Conservation (phyloP, 2,888 invertebrate genomes). For the Rhyacophila evoluta region DNA sequence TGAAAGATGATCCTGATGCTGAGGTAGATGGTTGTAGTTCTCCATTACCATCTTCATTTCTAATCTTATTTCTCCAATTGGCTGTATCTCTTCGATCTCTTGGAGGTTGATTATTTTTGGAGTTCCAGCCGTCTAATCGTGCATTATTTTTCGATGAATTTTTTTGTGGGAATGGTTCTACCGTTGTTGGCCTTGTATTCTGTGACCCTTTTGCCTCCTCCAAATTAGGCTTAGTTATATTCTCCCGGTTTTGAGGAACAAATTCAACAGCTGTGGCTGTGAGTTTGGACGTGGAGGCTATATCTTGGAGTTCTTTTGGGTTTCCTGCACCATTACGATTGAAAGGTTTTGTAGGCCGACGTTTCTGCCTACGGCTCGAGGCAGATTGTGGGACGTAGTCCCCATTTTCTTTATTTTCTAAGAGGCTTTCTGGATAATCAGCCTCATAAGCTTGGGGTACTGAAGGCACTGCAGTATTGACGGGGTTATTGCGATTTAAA, state of each 20-base stretch:
- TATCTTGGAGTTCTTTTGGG: background rate
- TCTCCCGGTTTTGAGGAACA: slow-evolving; percentile 56
- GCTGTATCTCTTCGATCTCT: slow-evolving; percentile 28
- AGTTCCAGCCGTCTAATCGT: slow-evolving; percentile 34
- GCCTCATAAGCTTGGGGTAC: background rate
- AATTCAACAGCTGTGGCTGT: slow-evolving; percentile 61
- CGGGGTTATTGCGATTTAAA: background rate
- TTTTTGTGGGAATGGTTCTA: background rate
- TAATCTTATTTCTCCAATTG: slow-evolving; percentile 42
- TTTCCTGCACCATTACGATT: background rate
- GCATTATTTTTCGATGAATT: background rate
- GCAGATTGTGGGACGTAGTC: background rate
- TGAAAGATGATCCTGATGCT: slow-evolving; percentile 19
- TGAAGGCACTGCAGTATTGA: background rate
- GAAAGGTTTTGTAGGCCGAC: slow-evolving; percentile 1
- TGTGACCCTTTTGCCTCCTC: background rate
- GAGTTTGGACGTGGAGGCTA: slow-evolving; percentile 57
- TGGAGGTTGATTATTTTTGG: slow-evolving; percentile 7
- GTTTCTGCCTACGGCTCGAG: background rate
- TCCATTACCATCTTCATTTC: background rate
- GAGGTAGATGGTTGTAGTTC: slow-evolving; percentile 9
- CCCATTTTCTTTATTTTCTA: slow-evolving; percentile 35
- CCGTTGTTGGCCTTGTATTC: background rate
- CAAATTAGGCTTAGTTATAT: background rate
- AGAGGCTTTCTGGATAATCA: background rate